Conservation (phyloP, 1,140 invertebrate species). For the Ridgeia piscesae region DNA sequence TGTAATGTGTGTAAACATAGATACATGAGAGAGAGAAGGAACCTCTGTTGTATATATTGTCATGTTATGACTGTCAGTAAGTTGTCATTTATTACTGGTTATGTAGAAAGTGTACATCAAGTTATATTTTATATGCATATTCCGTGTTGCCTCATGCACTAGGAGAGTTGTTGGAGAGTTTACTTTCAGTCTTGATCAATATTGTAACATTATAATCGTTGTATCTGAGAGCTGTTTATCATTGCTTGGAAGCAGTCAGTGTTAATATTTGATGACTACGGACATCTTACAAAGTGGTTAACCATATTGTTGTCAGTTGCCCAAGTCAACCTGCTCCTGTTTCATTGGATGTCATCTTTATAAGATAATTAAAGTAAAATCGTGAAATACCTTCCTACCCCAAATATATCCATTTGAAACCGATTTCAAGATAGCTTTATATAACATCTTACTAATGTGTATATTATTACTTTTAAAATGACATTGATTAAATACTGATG, state of each 20-base stretch:
- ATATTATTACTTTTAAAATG: background rate
- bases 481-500: background rate
- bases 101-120: background rate
- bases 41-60: background rate
- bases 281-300: too few relatives aligned
- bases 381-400: too few relatives aligned
- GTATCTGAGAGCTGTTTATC: background rate
- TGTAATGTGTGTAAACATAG: background rate
- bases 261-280: background rate
- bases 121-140: background rate
- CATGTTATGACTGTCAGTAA: background rate
- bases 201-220: background rate
- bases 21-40: background rate
- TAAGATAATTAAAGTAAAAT: too few relatives aligned
- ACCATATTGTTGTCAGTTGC: too few relatives aligned
- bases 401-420: too few relatives aligned
- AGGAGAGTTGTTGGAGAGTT: background rate
- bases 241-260: background rate
- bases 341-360: background rate
- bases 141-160: background rate
- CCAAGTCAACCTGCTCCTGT: background rate
- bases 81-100: background rate
- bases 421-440: background rate
- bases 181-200: background rate
- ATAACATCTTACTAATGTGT: background rate